Base-by-base conservation (phyloP, 2,888 invertebrate species). In the Drosophila putrida region DNA sequence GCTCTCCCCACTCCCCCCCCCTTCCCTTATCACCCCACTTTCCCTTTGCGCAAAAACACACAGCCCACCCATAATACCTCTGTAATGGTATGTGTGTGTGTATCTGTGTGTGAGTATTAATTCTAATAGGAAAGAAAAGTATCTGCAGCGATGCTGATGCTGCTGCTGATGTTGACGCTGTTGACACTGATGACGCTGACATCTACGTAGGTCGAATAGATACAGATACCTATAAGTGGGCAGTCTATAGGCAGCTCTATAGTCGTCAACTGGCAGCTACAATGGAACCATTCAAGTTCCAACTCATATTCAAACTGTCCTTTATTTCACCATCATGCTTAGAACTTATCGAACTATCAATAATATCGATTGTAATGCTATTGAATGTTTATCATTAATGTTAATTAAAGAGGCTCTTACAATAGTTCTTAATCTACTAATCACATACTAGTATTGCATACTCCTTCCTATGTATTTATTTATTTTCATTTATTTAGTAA, bases 111-210 rank as follows among this genome's bases (percentile, higher is more conserved):
- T 78, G 71, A 68, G 69, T 67, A 75, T 68, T 81, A 84, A 75
- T 75, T 75, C 74, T 80, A 84, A 84, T 84, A 75, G 78, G 84
- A 71, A 66, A 67, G 63, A 63, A 74, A 75, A 75, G 66, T 68
- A 78, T 79, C 69, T 43, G 61, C 54, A 41, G 35, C 51, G 47
- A 35, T 35, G 53, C 28, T 41, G 44, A 44, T 28, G 63, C 49
- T 61, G 31, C 6, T 28, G 28, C 28, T 28, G 55, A 13, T 8
- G 63, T 43, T 61, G 31, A 31, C 8, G 28, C 9, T 8, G 41
- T 11, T 8, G 41, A 28, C 41, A 54, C 28, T 28, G 28, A 5
- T 59, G 44, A 10, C 53, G 59, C 67, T 55, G 69, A 60, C 71
- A 61, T 41, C 53, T 51, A 73, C 54, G 39, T 74, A 61, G 71